phyloP scores from a whole-genome alignment of 92 coral and sea anemone genomes.

The Scolanthus callimorphus region DNA sequence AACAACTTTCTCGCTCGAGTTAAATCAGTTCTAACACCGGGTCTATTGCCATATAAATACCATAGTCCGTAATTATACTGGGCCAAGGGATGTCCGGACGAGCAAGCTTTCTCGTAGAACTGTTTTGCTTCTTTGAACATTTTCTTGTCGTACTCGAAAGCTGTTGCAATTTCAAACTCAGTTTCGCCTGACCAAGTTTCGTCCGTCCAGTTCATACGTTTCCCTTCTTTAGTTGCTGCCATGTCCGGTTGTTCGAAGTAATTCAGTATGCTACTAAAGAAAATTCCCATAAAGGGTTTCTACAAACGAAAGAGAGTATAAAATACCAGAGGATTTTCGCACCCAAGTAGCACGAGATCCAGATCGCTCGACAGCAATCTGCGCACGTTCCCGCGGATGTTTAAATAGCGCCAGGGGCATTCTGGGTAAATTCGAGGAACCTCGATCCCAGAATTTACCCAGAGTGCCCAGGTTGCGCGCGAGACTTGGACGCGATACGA shows the following conservation, averaged over 20 bases:
- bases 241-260: no score
- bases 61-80: conserved; percentile 45
- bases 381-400: no score
- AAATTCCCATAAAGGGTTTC: not conserved
- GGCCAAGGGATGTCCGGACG: conserved; percentile 35
- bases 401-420: no score
- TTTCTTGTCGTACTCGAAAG: conserved; percentile 22
- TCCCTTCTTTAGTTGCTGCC: no score
- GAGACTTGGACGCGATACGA: no score
- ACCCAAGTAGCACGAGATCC: no score
- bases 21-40: conserved; percentile 17
- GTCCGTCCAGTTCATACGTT: not conserved
- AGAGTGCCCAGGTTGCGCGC: no score
- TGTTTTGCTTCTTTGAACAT: conserved; percentile 5
- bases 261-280: no score
- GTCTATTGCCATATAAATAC: conserved; percentile 30
- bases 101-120: conserved; percentile 38
- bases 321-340: no score
- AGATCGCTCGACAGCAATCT: no score
- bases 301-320: not conserved
- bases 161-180: conserved; percentile 17
- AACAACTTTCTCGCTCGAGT: conserved; percentile 29
- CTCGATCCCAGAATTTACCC: no score
- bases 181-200: conserved; percentile 22
- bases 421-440: no score